Percentiles rank a stretch among this genome's conserved stretches.
phyloP scores from a whole-genome alignment of 2,113 vertebrate species.

The Tyto alba region DNA sequence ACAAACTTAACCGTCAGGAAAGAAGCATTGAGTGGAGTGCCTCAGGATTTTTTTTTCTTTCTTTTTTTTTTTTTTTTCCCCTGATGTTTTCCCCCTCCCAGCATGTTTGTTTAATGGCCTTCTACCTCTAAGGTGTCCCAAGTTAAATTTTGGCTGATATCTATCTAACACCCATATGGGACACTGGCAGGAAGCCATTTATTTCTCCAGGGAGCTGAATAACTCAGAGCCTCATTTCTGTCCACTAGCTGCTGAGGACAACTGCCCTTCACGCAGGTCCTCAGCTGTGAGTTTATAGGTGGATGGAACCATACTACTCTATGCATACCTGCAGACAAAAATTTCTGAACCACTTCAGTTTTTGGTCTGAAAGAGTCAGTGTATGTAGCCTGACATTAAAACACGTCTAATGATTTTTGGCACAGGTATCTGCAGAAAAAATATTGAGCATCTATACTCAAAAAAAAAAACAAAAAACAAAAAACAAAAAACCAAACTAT shows the following conservation, averaged over 20 bases:
- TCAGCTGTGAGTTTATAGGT: background rate
- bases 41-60: background rate
- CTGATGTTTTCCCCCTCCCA: background rate
- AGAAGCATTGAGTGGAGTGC: background rate
- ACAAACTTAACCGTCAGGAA: background rate
- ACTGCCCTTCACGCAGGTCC: background rate
- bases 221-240: background rate
- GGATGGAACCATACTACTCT: background rate
- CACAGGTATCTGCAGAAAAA: background rate
- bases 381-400: background rate
- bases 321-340: background rate
- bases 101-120: background rate
- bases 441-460: background rate
- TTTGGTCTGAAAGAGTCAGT: background rate
- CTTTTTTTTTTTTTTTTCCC: background rate
- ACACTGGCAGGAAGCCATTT: background rate
- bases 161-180: background rate
- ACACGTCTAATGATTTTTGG: background rate
- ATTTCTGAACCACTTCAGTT: background rate
- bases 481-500: no score
- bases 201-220: background rate
- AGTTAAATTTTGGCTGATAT: background rate
- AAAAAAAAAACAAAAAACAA: no score
- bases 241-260: background rate
- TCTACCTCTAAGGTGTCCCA: background rate